Base-by-base conservation (phyloP, 2,888 invertebrate species). In the Heliconius cydno region DNA sequence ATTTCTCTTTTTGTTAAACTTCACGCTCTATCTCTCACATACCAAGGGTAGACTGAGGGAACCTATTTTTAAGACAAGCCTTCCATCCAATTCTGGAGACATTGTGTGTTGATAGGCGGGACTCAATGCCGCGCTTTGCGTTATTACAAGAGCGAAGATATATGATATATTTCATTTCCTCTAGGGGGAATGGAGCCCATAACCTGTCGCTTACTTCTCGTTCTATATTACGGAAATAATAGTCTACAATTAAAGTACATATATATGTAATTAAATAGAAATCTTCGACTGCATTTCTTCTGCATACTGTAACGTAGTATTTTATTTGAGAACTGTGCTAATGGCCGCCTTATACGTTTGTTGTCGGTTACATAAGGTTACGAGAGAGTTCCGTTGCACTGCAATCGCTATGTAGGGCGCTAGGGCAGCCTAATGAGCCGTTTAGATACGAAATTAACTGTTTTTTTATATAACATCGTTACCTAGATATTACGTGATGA, bases 311-410 rank as follows among this genome's bases (percentile, higher is more conserved):
- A 41, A 12, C 9, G 67, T 67, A 34, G 30, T 79, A 77, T 75
- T 78, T 80, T 79, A 80, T 76, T 78, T 65, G 63, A 80, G 77
- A 82, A 81, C 81, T 66, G 83, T 83, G 81, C 81, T 83, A 83
- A 81, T 79, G 80, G 76, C 19, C 70, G 57, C 83, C 82, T 63
- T 81, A 83, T 81, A 76, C n/a, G 80, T 57, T 22, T 80, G 76
- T 30, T 38, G 72, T 52, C 6, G 67, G 78, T 79, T 81, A 80
- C 78, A 76, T 79, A 81, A 79, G 66, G 52, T 80, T 68, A 73
- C 77, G 77, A 74, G 79, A 79, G 79, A 78, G 75, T 81, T 63
- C 52, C 70, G 65, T 46, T 25, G 41, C 41, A 28, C 68, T 60
- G 52, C 65, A 15, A 22, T 46, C 65, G 46, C 15, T 41, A 25